Base-by-base conservation (phyloP, 2,113 vertebrate species). In the Ancistrus triradiatus region DNA sequence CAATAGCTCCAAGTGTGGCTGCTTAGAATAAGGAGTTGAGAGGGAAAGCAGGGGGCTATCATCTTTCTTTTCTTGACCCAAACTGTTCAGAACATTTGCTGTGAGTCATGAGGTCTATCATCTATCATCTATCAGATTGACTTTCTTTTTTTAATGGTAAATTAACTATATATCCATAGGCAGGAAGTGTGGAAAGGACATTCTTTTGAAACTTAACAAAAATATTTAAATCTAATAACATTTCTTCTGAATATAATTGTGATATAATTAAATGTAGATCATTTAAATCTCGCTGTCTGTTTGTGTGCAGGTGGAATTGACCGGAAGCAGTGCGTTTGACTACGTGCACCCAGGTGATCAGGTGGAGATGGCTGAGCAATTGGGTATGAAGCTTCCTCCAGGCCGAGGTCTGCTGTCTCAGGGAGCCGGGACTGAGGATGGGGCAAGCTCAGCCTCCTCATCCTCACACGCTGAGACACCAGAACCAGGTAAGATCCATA, bases 331-430 rank as follows among this genome's bases (percentile, higher is more conserved):
- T 9, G 90, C 89, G 63, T 99, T 99, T 72, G 96, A 99, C 86
- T 98, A 99, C 78, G 89, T 99, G 72, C 95, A 99, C 85, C 96
- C 96, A 0, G 95, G 95, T 56, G 96, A 99, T 82, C 96, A 98
- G 28, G 95, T 95, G 86, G 96, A 99, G 85, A 93, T 91, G 93
- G 96, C 96, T 2, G 96, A 99, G 84, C 95, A 99, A 89, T 91
- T 99, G 72, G 96, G 95, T 78, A 98, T 98, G 95, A 98, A 98
- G 89, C 91, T 97, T 70, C 94, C 96, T 19, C 95, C 95, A 1
- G 95, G 95, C 52, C 87, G 95, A 78, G 93, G 93, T 27, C 84
- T 94, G 46, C 91, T 97, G 77, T 95, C 93, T 0, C 95, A 95
- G 86, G 91, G 91, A 63, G 81, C 87, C 0, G 81, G 90, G 8